phyloP scores from a whole-genome alignment of 2,888 invertebrate genomes.

The Eurytoma californica region DNA sequence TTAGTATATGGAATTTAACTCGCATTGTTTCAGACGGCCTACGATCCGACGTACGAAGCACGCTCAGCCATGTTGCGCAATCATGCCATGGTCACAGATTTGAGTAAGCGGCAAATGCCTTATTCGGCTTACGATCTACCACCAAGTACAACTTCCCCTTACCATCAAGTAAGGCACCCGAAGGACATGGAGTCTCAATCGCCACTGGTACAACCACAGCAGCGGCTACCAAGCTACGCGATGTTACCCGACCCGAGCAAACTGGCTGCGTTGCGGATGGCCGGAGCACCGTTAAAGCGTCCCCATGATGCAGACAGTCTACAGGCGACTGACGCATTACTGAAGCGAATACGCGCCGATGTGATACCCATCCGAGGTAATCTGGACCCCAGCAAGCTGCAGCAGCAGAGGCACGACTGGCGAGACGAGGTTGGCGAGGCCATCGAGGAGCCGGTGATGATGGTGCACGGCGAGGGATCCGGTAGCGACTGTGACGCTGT shows the following conservation, averaged over 20 bases:
- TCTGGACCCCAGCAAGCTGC: constrained; percentile 60
- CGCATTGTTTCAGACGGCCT: constrained; percentile 19
- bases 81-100: constrained; percentile 70
- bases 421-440: constrained; percentile 78
- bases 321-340: constrained; percentile 60
- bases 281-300: constrained; percentile 63
- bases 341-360: constrained; percentile 69
- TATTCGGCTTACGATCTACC: constrained; percentile 68
- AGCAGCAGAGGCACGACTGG: constrained; percentile 64
- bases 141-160: constrained; percentile 58
- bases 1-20: too few relatives aligned
- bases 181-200: constrained; percentile 37
- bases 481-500: constrained; percentile 81
- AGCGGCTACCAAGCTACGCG: constrained; percentile 69
- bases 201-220: constrained; percentile 7
- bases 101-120: constrained; percentile 70
- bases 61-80: constrained; percentile 69
- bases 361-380: constrained; percentile 65
- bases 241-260: constrained; percentile 72
- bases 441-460: constrained; percentile 85
- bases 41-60: constrained; percentile 64
- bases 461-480: constrained; percentile 83
- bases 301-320: constrained; percentile 61
- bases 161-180: constrained; percentile 60
- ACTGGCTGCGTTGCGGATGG: constrained; percentile 68